Evolutionary conservation across 2,888 invertebrate species (phyloP).

Genomic region (Cantharis rufa): DNA sequence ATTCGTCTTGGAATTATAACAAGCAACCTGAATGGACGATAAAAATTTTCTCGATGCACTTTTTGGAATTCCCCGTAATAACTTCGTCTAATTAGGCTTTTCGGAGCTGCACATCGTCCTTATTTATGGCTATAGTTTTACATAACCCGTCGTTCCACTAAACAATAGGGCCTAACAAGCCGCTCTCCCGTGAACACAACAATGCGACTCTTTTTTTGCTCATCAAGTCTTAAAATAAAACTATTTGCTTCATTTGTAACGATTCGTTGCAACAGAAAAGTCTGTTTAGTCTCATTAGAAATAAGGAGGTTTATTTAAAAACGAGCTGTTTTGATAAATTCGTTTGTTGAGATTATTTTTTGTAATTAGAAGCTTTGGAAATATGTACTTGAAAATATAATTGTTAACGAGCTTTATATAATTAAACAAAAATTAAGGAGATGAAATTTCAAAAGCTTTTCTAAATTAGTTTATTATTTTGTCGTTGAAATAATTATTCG

Average conservation of each 20-base stretch:
- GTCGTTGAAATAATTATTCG: neutral
- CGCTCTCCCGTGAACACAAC: conserved; percentile 20
- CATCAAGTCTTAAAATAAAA: conserved; percentile 20
- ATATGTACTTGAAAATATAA: neutral
- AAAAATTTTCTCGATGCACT: conserved; percentile 5
- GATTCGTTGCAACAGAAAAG: conserved; percentile 16
- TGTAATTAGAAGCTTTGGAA: neutral
- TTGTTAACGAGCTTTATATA: neutral
- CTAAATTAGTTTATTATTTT: neutral
- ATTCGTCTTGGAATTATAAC: conserved; percentile 1
- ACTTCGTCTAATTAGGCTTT: conserved; percentile 36
- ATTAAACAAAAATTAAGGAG: neutral
- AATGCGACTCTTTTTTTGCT: conserved; percentile 24
- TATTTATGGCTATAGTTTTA: conserved; percentile 39
- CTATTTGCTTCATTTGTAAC: conserved; percentile 21
- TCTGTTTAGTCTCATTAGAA: conserved; percentile 6
- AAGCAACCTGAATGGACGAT: neutral
- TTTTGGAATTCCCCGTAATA: conserved; percentile 32
- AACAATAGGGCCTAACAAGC: conserved; percentile 32
- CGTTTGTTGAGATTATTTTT: neutral
- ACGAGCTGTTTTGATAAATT: neutral
- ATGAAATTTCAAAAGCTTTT: neutral
- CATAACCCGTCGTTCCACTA: conserved; percentile 34
- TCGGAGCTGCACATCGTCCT: conserved; percentile 31
- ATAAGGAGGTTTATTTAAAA: conserved; percentile 9